A percentile compares a stretch with the other conserved stretches of the same genome.
Evolutionary conservation across 1,140 invertebrate genomes (phyloP).

Genomic region (Sminthurides bifidus): DNA sequence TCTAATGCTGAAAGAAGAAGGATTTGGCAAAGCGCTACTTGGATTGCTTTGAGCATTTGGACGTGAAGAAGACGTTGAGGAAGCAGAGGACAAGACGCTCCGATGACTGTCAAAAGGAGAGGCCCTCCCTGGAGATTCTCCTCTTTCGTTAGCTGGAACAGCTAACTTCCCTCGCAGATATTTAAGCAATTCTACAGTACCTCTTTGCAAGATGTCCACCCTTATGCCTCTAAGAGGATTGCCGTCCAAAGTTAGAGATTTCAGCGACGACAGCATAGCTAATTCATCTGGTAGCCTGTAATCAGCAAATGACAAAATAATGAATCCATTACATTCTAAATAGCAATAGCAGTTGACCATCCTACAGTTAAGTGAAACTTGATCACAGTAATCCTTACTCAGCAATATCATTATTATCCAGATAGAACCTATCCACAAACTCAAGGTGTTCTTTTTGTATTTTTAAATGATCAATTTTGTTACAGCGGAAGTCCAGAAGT

Average conservation of each 20-base stretch:
- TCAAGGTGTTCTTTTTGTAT: slow-evolving; percentile 25
- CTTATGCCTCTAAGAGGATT: slow-evolving; percentile 67
- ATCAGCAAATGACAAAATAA: slow-evolving; percentile 16
- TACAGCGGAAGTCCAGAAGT: slow-evolving; percentile 24
- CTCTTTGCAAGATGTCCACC: slow-evolving; percentile 63
- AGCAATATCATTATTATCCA: slow-evolving; percentile 28
- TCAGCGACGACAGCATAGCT: slow-evolving; percentile 62
- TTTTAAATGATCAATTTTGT: slow-evolving; percentile 21
- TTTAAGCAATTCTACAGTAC: slow-evolving; percentile 65
- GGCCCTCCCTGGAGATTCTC: too few species aligned
- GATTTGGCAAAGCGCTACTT: slow-evolving; percentile 5
- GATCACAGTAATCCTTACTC: slow-evolving; percentile 11
- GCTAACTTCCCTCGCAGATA: slow-evolving; percentile 46
- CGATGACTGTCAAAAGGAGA: too few species aligned
- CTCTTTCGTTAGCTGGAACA: too few species aligned
- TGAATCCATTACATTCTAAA: background rate
- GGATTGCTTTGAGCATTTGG: slow-evolving; percentile 7
- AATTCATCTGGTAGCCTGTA: slow-evolving; percentile 61
- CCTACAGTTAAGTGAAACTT: background rate
- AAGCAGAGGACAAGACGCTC: too few species aligned
- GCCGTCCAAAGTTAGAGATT: slow-evolving; percentile 68
- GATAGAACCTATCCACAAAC: slow-evolving; percentile 27
- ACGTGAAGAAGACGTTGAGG: too few species aligned
- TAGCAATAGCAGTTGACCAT: background rate
- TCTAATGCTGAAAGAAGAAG: slow-evolving; percentile 28